Conservation (phyloP, 2,888 invertebrate species). For the Ptilodon capucinus region DNA sequence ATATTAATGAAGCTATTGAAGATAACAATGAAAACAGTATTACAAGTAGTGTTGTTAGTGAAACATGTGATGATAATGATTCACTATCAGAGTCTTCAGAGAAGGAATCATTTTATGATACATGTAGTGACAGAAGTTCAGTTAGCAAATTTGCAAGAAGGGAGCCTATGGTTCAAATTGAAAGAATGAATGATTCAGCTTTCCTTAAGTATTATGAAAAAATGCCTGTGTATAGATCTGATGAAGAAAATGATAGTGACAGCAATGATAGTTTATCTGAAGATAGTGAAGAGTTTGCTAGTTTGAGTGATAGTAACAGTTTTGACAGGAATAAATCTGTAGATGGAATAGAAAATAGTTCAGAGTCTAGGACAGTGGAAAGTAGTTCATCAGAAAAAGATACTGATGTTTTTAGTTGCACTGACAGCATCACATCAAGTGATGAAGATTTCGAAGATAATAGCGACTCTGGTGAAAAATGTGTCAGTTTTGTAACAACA, state of each 20-base stretch:
- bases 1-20: slow-evolving; percentile 3
- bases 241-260: background rate
- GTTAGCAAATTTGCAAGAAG: slow-evolving; percentile 15
- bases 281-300: slow-evolving; percentile 14
- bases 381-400: slow-evolving; percentile 22
- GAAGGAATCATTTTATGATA: slow-evolving; percentile 60
- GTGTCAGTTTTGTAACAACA: slow-evolving; percentile 68
- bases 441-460: slow-evolving; percentile 22
- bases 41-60: background rate
- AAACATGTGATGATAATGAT: background rate
- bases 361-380: too few relatives aligned
- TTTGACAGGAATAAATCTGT: slow-evolving; percentile 15
- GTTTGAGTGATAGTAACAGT: slow-evolving; percentile 16
- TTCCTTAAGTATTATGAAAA: slow-evolving; percentile 53
- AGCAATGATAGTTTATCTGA: slow-evolving; percentile 23
- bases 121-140: slow-evolving; percentile 54
- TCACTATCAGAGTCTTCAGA: slow-evolving; percentile 15
- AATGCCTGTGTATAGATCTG: slow-evolving; percentile 24
- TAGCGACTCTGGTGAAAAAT: slow-evolving; percentile 33
- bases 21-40: background rate
- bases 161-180: slow-evolving; percentile 49
- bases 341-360: slow-evolving; percentile 17
- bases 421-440: slow-evolving; percentile 22
- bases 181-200: slow-evolving; percentile 54
- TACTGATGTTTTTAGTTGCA: slow-evolving; percentile 22